Conservation (phyloP, 2,113 vertebrate species). For the Vidua chalybeata region DNA sequence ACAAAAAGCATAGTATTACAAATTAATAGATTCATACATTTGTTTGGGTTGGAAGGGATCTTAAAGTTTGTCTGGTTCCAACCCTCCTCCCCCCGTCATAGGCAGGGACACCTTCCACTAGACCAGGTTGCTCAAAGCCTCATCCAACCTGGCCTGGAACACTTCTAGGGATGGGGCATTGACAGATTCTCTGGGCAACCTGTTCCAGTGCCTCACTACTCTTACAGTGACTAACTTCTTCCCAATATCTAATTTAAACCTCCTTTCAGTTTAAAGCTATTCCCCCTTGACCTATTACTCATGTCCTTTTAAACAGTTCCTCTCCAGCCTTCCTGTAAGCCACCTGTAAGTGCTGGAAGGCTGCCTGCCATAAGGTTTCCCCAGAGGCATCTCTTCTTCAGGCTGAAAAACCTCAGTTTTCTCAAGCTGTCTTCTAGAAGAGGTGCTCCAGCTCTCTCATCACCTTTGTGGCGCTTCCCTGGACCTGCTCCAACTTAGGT, state of each 20-base stretch:
- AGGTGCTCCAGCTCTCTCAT: background rate
- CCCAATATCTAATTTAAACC: background rate
- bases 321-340: background rate
- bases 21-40: background rate
- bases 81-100: background rate
- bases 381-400: rapidly evolving
- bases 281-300: background rate
- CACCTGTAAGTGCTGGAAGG: background rate
- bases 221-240: background rate
- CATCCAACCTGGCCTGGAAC: background rate
- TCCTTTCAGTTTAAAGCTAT: background rate
- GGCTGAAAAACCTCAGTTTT: background rate
- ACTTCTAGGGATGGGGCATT: background rate
- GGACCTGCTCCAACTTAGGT: background rate
- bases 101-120: background rate
- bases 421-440: background rate
- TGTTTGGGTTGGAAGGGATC: background rate
- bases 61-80: background rate
- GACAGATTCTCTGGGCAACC: background rate
- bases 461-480: background rate
- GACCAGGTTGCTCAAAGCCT: background rate
- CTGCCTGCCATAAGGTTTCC: background rate
- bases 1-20: background rate
- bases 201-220: background rate
- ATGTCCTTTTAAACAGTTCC: background rate